Evolutionary conservation across 2,113 vertebrate species (phyloP).

Genomic region (Cyprinodon brontotheroides): DNA sequence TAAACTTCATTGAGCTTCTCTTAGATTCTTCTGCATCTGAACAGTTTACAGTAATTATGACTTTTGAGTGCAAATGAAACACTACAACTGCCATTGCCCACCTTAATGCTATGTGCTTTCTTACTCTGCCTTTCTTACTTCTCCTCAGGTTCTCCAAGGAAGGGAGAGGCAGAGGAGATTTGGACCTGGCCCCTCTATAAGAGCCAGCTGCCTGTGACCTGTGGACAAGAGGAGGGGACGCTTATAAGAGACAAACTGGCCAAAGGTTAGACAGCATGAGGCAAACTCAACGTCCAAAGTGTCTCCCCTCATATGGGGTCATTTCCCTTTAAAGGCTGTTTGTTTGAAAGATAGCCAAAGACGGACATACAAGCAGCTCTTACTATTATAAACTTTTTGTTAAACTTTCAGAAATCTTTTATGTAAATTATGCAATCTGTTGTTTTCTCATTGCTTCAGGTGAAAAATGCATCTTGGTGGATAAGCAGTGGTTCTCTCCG

Average conservation of each 20-base stretch:
- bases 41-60: background rate
- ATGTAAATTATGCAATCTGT: background rate
- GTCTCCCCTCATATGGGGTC: background rate
- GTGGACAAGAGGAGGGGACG: constrained; percentile 33
- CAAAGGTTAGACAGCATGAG: constrained; percentile 55
- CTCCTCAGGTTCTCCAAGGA: constrained; percentile 59
- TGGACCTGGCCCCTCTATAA: constrained; percentile 69
- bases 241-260: constrained; percentile 62
- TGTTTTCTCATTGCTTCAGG: constrained; percentile 47
- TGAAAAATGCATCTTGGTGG: constrained; percentile 51
- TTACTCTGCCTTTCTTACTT: background rate
- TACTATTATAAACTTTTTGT: background rate
- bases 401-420: background rate
- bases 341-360: too few relatives aligned
- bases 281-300: background rate
- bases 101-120: background rate
- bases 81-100: too few relatives aligned
- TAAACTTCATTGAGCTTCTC: too few relatives aligned
- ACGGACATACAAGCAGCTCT: too few relatives aligned
- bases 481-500: constrained; percentile 61
- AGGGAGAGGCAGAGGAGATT: constrained; percentile 47
- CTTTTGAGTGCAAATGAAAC: background rate
- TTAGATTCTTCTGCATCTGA: background rate
- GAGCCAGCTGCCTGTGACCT: constrained; percentile 67
- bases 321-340: too few relatives aligned